phyloP scores from a whole-genome alignment of 2,113 vertebrate species.

The Oryzias melastigma region DNA sequence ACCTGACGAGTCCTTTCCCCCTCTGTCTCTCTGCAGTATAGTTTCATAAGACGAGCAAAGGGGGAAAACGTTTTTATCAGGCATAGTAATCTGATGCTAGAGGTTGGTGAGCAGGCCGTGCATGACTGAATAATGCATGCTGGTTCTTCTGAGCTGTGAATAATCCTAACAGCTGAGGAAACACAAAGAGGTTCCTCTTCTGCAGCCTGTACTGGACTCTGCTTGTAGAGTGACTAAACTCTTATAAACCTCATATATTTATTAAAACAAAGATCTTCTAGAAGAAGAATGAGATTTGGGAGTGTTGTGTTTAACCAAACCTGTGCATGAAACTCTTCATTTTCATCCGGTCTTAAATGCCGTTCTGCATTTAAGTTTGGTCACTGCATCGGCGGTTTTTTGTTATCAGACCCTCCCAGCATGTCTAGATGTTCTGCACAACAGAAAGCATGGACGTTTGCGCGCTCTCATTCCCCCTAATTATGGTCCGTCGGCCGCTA shows the following conservation, averaged over 20 bases:
- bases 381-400: slow-evolving; percentile 11
- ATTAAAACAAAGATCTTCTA: slow-evolving; percentile 8
- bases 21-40: slow-evolving; percentile 90
- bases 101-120: slow-evolving; percentile 85
- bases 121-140: slow-evolving; percentile 78
- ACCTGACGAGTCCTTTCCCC: slow-evolving; percentile 65
- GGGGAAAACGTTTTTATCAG: slow-evolving; percentile 97
- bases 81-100: slow-evolving; percentile 99
- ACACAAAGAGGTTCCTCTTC: not conserved
- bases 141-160: slow-evolving; percentile 46
- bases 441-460: slow-evolving; percentile 50
- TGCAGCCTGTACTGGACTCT: too few relatives aligned
- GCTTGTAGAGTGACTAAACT: not conserved
- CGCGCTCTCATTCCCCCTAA: slow-evolving; percentile 41
- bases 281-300: slow-evolving; percentile 38
- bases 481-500: slow-evolving; percentile 55
- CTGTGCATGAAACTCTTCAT: slow-evolving; percentile 34
- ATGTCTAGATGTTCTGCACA: slow-evolving; percentile 14
- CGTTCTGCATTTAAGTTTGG: slow-evolving; percentile 41
- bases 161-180: slow-evolving; percentile 28
- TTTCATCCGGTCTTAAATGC: slow-evolving; percentile 42
- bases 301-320: slow-evolving; percentile 44
- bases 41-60: slow-evolving; percentile 92
- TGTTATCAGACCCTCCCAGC: slow-evolving; percentile 4
- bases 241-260: too few relatives aligned